Evolutionary conservation across 2,797 vertebrate genomes (phyloP).

Genomic region (Diglossa cyanea): DNA sequence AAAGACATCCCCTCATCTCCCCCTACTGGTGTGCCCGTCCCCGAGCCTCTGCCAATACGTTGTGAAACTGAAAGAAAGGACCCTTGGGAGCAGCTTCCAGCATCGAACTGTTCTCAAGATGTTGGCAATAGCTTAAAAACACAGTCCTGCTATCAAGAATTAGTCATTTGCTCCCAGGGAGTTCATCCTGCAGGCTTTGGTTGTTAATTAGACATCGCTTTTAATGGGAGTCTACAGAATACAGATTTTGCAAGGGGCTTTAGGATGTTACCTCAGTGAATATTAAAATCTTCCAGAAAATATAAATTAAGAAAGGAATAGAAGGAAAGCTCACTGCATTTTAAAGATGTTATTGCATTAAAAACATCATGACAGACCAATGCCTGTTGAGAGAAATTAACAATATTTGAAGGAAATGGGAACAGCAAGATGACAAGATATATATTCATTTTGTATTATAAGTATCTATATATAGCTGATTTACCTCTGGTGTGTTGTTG

Average conservation of each 20-base stretch:
- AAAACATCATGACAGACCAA: background rate
- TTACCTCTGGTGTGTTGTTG: background rate
- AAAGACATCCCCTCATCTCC: slow-evolving; percentile 41
- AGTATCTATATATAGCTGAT: background rate
- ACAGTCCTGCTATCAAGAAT: slow-evolving; percentile 11
- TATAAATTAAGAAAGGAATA: background rate
- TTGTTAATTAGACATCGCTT: slow-evolving; percentile 45
- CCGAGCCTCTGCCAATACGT: background rate
- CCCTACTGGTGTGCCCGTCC: background rate
- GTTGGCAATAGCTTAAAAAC: slow-evolving; percentile 12
- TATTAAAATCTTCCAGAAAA: slow-evolving; percentile 25
- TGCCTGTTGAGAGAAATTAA: background rate
- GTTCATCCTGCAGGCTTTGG: slow-evolving; percentile 18
- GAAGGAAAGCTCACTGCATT: background rate
- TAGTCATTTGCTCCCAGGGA: slow-evolving; percentile 37
- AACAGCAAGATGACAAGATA: background rate
- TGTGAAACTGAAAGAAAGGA: background rate
- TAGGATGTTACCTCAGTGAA: background rate
- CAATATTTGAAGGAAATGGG: background rate
- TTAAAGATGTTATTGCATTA: background rate
- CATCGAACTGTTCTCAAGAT: slow-evolving; percentile 3
- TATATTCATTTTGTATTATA: background rate
- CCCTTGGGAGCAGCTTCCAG: slow-evolving; percentile 37
- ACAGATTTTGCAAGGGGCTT: background rate
- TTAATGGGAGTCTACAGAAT: background rate